phyloP scores from a whole-genome alignment of 1,140 invertebrate species.

The Micrasema longulum region DNA sequence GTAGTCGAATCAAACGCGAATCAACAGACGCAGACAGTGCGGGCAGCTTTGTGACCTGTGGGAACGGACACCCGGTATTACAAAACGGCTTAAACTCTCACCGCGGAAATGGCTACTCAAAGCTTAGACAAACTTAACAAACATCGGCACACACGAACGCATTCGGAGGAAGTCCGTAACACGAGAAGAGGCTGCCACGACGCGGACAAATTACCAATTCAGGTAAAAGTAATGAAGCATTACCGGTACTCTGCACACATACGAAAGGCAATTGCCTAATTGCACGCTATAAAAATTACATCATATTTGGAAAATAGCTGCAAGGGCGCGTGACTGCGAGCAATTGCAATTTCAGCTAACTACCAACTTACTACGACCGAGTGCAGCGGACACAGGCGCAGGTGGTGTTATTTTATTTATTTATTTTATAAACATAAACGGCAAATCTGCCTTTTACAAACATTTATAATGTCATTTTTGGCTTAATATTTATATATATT shows the following conservation, averaged over 20 bases:
- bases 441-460: too few relatives aligned
- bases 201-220: slow-evolving; percentile 28
- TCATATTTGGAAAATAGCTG: slow-evolving; percentile 5
- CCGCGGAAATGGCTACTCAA: neutral
- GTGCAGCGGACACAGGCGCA: neutral
- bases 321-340: slow-evolving; percentile 11
- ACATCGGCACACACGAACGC: neutral
- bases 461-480: too few relatives aligned
- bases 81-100: slow-evolving; percentile 1
- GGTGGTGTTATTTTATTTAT: neutral
- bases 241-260: neutral
- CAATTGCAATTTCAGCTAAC: too few relatives aligned
- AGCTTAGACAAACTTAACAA: slow-evolving; percentile 18
- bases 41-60: slow-evolving; percentile 8
- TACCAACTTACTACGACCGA: neutral
- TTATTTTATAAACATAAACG: neutral
- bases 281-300: slow-evolving; percentile 4
- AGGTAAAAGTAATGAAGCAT: slow-evolving; percentile 21
- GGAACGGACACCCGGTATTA: neutral
- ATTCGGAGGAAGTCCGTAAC: slow-evolving; percentile 16
- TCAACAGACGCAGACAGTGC: too few relatives aligned
- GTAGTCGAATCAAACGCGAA: too few relatives aligned
- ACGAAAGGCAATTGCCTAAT: neutral
- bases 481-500: too few relatives aligned
- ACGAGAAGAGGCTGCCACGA: slow-evolving; percentile 14